Base-by-base conservation (phyloP, 2,888 invertebrate species). In the Temnothorax ravouxi region DNA sequence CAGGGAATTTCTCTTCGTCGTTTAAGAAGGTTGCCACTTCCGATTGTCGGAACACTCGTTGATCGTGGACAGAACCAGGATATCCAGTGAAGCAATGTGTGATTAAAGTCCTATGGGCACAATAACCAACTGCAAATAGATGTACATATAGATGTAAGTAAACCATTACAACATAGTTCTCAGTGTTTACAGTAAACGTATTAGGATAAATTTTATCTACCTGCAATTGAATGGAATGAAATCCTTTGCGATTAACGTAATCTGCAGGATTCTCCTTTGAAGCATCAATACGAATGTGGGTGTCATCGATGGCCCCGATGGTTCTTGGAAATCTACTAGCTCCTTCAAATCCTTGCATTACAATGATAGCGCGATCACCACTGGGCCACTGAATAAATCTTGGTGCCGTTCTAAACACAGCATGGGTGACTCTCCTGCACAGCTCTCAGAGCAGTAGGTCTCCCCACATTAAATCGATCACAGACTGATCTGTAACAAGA, bases 111-210 rank as follows among this genome's bases (percentile, higher is more conserved):
- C n/a, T 71, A 13, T 72, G 25, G 1, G 56, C 41, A 56, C 41
- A 72, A 8, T n/a, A n/a, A 72, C 38, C 25, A 72, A 38, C 71
- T 72, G 21, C 15, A 72, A 72, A 41, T 21, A 25, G 41, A 54
- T 52, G 13, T n/a, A 52, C 5, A 71, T 5, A 8, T 67, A 21
- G 18, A 67, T 50, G 13, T 66, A 69, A 50, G 2, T n/a, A 50
- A 67, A 67, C 41, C 41, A 13, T 41, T 13, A 3, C 5, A 64
- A 64, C 3, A 21, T 21, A 3, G 9, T 2, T 54, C 44, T 3
- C 59, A 29, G 11, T 38, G 8, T 38, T n/a, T n/a, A 11, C 0
- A n/a, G 1, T 38, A 3, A 62, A 62, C n/a, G 3, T 1, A 29
- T 62, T 21, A 25, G 15, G 25, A 25, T 67, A 62, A 9, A n/a